A percentile compares a stretch with the other conserved stretches of the same genome.
Evolutionary conservation across 2,113 vertebrate species (phyloP).

Genomic region (Gadus macrocephalus): DNA sequence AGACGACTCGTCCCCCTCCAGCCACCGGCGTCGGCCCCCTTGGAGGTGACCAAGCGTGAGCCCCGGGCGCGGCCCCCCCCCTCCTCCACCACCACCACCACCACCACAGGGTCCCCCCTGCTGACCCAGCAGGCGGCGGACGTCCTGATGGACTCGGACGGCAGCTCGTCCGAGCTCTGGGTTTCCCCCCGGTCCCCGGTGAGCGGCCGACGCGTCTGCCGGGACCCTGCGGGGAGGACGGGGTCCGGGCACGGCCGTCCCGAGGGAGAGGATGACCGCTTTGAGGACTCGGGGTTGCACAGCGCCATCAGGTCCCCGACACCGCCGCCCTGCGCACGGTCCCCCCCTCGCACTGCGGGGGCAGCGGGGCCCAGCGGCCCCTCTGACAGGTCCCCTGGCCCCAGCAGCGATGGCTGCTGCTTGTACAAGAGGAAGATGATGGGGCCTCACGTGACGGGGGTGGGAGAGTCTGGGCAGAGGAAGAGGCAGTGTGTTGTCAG

Average conservation of each 20-base stretch:
- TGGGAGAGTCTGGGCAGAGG: constrained; percentile 38
- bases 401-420: constrained; percentile 14
- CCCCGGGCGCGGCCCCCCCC: too few relatives aligned
- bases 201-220: background rate
- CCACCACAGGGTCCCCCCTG: too few relatives aligned
- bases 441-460: constrained; percentile 29
- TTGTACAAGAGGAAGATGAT: constrained; percentile 65
- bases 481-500: constrained; percentile 61
- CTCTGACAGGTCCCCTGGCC: constrained; percentile 34
- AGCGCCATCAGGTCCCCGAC: constrained; percentile 16
- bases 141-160: constrained; percentile 52
- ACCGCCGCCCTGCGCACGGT: constrained; percentile 1
- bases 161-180: constrained; percentile 41
- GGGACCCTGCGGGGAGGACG: constrained; percentile 8
- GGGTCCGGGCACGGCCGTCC: background rate
- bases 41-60: constrained; percentile 15
- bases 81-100: too few relatives aligned
- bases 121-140: constrained; percentile 21
- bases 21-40: constrained; percentile 15
- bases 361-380: constrained; percentile 25
- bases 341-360: background rate
- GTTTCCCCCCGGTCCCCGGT: constrained; percentile 16
- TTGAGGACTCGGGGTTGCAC: constrained; percentile 16
- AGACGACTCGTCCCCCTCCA: constrained; percentile 31
- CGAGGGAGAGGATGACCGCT: background rate